A percentile compares a stretch with the other conserved stretches of the same genome.
phyloP scores from a whole-genome alignment of 2,113 vertebrate species.

The Phyllostomus discolor region DNA sequence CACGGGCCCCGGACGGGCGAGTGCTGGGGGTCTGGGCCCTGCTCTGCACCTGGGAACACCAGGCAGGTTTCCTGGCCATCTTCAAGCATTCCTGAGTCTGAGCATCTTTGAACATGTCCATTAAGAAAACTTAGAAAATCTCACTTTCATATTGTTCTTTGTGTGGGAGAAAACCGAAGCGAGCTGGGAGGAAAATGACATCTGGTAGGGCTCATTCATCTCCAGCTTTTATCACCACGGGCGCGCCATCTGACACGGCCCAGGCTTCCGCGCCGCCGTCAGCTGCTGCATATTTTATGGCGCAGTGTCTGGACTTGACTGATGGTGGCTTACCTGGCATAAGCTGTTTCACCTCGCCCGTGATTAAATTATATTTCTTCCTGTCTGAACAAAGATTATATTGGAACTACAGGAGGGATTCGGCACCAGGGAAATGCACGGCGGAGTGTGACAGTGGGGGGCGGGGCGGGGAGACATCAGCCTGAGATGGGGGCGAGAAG shows the following conservation, averaged over 20 bases:
- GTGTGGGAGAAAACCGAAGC: background rate
- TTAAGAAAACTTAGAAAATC: background rate
- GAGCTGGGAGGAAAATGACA: background rate
- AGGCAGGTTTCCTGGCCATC: background rate
- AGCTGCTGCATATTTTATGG: constrained; percentile 65
- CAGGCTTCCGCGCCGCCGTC: constrained; percentile 16
- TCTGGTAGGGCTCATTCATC: background rate
- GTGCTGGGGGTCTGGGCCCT: background rate
- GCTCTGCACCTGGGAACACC: background rate
- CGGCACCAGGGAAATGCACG: constrained; percentile 27
- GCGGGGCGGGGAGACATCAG: constrained; percentile 47
- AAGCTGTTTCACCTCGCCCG: constrained; percentile 67
- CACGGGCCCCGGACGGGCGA: background rate
- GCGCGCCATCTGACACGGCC: background rate
- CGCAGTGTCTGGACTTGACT: constrained; percentile 62
- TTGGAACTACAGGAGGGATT: constrained; percentile 64
- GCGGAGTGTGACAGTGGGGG: constrained; percentile 45
- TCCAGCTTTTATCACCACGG: background rate
- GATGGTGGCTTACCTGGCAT: constrained; percentile 53
- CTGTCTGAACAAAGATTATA: constrained; percentile 72
- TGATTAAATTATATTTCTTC: constrained; percentile 79
- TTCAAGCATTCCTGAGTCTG: background rate
- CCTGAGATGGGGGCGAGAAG: constrained; percentile 46
- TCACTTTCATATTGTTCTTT: background rate
- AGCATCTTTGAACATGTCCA: background rate